Conservation (phyloP, 2,888 invertebrate species). For the Leptinotarsa haldemani region DNA sequence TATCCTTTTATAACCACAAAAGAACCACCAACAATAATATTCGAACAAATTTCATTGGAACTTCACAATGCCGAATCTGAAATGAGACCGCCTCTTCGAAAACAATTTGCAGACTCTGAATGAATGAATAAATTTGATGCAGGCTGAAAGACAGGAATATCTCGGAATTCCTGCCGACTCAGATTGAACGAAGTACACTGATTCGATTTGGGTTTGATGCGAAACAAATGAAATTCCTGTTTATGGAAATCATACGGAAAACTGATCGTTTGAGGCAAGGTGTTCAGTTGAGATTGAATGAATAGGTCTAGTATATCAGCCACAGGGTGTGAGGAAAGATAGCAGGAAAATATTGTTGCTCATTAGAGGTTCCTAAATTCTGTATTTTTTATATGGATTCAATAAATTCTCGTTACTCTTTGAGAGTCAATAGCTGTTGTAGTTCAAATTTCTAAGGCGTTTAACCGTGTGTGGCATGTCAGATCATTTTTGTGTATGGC, state of each 20-base stretch:
- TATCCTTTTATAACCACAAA: not conserved
- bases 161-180: not conserved
- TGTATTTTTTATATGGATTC: too few species aligned
- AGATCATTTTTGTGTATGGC: too few species aligned
- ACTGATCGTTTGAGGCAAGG: too few species aligned
- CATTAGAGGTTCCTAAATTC: too few species aligned
- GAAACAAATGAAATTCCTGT: not conserved
- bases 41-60: not conserved
- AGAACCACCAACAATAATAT: not conserved
- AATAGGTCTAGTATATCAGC: too few species aligned
- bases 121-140: constrained; percentile 9
- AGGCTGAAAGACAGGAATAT: constrained; percentile 1
- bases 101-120: not conserved
- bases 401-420: too few species aligned
- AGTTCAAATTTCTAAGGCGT: too few species aligned
- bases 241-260: not conserved
- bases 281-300: too few species aligned
- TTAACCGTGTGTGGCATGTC: too few species aligned
- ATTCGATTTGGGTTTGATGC: constrained; percentile 1
- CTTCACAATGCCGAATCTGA: not conserved
- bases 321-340: too few species aligned
- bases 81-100: not conserved
- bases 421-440: too few species aligned
- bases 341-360: too few species aligned
- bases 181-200: not conserved